phyloP scores from a whole-genome alignment of 92 coral and sea anemone genomes.

The Epizoanthus scotinus region DNA sequence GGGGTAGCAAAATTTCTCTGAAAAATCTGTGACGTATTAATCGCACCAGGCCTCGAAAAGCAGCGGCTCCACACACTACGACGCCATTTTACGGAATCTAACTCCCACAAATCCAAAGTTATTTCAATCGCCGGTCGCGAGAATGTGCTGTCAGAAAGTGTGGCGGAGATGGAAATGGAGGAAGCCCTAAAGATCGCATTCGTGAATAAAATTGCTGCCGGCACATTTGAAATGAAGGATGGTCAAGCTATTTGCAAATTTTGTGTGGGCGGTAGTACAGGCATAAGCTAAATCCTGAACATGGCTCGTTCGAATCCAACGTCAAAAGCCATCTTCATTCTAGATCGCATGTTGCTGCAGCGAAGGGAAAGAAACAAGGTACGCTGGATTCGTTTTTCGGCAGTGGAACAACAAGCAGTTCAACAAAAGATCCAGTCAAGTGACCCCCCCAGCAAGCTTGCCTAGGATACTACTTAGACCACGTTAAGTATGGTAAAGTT shows the following conservation, averaged over 20 bases:
- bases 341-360: conserved; percentile 34
- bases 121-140: conserved; percentile 42
- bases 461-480: conserved; percentile 38
- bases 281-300: conserved; percentile 43
- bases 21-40: conserved; percentile 44
- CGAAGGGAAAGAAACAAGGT: conserved; percentile 51
- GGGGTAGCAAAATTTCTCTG: conserved; percentile 40
- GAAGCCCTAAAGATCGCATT: conserved; percentile 45
- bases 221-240: conserved; percentile 42
- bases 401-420: conserved; percentile 27
- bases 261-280: conserved; percentile 34
- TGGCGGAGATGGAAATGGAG: conserved; percentile 46
- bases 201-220: conserved; percentile 39
- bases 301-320: conserved; percentile 44
- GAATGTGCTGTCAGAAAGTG: conserved; percentile 40
- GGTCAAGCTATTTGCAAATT: conserved; percentile 28
- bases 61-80: conserved; percentile 31
- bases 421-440: conserved; percentile 8
- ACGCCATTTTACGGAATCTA: conserved; percentile 46
- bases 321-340: conserved; percentile 43
- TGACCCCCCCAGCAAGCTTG: conserved; percentile 44
- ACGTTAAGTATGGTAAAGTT: conserved; percentile 48
- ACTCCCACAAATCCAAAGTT: conserved; percentile 44
- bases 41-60: conserved; percentile 32
- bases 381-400: conserved; percentile 32